Conservation (phyloP, 2,888 invertebrate species). For the Torymus texanus region DNA sequence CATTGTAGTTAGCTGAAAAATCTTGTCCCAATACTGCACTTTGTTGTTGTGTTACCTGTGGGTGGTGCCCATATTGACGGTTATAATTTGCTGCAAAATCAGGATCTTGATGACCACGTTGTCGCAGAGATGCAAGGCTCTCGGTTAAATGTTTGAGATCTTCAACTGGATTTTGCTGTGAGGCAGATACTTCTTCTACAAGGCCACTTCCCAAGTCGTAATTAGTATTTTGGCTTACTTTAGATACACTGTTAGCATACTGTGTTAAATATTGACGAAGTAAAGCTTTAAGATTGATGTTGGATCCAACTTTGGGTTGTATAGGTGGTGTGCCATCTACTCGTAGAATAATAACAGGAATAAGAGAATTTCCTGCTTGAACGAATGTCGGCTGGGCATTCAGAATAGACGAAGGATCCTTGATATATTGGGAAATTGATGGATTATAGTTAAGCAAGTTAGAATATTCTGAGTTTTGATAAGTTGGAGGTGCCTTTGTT, state of each 20-base stretch:
- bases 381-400: slow-evolving; percentile 73
- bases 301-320: slow-evolving; percentile 61
- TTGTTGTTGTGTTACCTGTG: neutral
- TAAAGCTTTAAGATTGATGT: slow-evolving; percentile 71
- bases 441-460: slow-evolving; percentile 71
- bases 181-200: slow-evolving; percentile 3
- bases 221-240: slow-evolving; percentile 61
- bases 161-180: slow-evolving; percentile 61
- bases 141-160: slow-evolving; percentile 68
- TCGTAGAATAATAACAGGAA: slow-evolving; percentile 72
- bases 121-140: slow-evolving; percentile 53
- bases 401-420: slow-evolving; percentile 71
- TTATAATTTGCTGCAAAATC: slow-evolving; percentile 22
- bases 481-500: slow-evolving; percentile 49
- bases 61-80: slow-evolving; percentile 30
- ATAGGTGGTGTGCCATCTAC: slow-evolving; percentile 71
- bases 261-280: slow-evolving; percentile 70
- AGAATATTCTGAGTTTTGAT: slow-evolving; percentile 64
- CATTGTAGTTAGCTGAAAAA: slow-evolving; percentile 16
- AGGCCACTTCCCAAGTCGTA: slow-evolving; percentile 61
- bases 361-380: slow-evolving; percentile 70
- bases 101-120: slow-evolving; percentile 44
- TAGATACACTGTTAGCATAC: slow-evolving; percentile 67
- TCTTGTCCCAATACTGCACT: slow-evolving; percentile 13
- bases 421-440: slow-evolving; percentile 72